Evolutionary conservation across 2,797 vertebrate species (phyloP).

Genomic region (Petrocephalus schoutedeni): DNA sequence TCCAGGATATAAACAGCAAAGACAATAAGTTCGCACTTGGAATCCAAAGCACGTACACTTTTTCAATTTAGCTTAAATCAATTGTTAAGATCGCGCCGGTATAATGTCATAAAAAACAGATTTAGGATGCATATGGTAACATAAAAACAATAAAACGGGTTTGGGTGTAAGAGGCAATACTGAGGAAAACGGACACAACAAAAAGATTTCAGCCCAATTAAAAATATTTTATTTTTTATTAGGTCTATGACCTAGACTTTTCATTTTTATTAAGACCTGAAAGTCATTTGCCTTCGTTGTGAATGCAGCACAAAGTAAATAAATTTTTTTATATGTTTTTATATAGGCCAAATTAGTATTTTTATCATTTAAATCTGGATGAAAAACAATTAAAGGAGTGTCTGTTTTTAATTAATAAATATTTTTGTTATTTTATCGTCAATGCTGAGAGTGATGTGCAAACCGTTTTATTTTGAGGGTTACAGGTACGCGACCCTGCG

Average conservation of each 20-base stretch:
- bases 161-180: not conserved
- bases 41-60: not conserved
- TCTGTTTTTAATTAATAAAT: not conserved
- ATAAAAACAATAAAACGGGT: not conserved
- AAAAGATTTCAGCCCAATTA: not conserved
- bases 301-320: not conserved
- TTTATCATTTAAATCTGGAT: not conserved
- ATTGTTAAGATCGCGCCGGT: not conserved
- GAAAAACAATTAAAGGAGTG: not conserved
- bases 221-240: not conserved
- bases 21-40: not conserved
- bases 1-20: not conserved
- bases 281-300: not conserved
- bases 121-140: not conserved
- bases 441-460: not conserved
- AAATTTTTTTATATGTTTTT: too few species aligned
- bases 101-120: not conserved
- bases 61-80: not conserved
- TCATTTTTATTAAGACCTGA: not conserved
- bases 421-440: not conserved
- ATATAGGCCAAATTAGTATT: not conserved
- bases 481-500: not conserved
- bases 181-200: not conserved
- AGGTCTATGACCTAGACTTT: not conserved
- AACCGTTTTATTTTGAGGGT: not conserved